Conservation (phyloP, 2,113 vertebrate genomes). For the Sorex fumeus region DNA sequence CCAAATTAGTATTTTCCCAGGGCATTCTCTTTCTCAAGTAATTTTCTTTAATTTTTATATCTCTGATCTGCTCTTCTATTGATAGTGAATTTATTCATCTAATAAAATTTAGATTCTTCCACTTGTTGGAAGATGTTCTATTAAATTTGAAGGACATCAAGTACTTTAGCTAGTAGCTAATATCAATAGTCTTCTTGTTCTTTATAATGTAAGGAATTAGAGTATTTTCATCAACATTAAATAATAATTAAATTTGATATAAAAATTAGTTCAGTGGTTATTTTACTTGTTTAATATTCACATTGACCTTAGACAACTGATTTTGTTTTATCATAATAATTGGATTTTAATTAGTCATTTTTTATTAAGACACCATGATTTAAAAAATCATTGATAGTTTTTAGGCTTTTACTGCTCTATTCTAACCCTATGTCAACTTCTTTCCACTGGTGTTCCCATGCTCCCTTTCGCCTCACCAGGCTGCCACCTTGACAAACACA, state of each 20-base stretch:
- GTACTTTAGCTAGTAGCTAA: background rate
- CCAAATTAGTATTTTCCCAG: background rate
- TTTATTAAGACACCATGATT: too few relatives aligned
- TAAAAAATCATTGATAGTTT: too few relatives aligned
- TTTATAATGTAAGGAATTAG: constrained; percentile 2
- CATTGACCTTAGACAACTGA: background rate
- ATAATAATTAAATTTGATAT: background rate
- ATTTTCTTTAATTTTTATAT: background rate
- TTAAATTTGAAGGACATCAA: background rate
- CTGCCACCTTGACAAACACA: too few relatives aligned
- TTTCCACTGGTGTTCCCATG: too few relatives aligned
- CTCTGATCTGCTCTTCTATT: background rate
- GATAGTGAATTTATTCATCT: background rate
- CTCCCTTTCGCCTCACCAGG: too few relatives aligned
- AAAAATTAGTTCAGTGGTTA: background rate
- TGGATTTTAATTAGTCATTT: too few relatives aligned
- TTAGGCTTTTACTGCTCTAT: too few relatives aligned
- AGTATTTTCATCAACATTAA: background rate
- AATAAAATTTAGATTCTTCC: background rate
- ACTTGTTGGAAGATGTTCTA: background rate
- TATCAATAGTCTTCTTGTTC: background rate
- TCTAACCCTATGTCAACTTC: too few relatives aligned
- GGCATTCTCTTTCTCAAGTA: background rate
- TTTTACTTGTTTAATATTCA: background rate
- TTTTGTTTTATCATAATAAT: background rate